These are phyloP conservation scores for Anthoptus insignis DNA, from an alignment of 2,888 invertebrate species.

Conservation along the genomic window DNA sequence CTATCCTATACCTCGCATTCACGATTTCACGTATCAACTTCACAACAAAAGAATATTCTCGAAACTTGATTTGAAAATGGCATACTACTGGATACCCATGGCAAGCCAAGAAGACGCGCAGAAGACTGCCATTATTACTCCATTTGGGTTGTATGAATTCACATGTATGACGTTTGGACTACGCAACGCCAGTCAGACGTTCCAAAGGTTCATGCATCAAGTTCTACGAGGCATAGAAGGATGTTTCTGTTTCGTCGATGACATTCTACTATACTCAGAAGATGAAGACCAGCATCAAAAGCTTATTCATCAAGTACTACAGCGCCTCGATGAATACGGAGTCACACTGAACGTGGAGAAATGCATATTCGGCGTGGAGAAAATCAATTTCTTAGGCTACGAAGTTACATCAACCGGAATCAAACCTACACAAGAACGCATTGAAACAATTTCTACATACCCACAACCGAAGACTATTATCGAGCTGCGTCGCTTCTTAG, in stretches of 20 bases:
- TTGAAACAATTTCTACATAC: neutral
- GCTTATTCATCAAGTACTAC: constrained; percentile 26
- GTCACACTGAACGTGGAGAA: constrained; percentile 42
- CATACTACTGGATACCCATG: constrained; percentile 22
- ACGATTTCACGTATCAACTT: constrained; percentile 29
- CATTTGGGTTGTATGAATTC: constrained; percentile 58
- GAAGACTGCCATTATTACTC: constrained; percentile 41
- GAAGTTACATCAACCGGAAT: neutral
- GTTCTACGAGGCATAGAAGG: constrained; percentile 35
- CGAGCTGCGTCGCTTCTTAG: neutral
- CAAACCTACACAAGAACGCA: constrained; percentile 19
- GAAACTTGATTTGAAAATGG: constrained; percentile 30
- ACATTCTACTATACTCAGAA: constrained; percentile 11
- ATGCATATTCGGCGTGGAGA: constrained; percentile 37
- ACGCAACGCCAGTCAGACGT: constrained; percentile 57
- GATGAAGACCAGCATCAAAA: constrained; percentile 18
- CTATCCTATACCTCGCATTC: constrained; percentile 28
- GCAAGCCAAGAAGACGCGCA: constrained; percentile 12
- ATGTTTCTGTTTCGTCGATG: constrained; percentile 34
- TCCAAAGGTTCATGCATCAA: constrained; percentile 50
- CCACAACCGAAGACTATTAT: constrained; percentile 5
- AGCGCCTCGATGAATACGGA: constrained; percentile 37
- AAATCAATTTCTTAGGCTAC: constrained; percentile 13
- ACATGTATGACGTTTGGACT: constrained; percentile 57
- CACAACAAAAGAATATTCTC: constrained; percentile 22